These are phyloP conservation scores for Lasioglossum figueresi DNA, from an alignment of 2,888 invertebrate species.

Conservation along the genomic window DNA sequence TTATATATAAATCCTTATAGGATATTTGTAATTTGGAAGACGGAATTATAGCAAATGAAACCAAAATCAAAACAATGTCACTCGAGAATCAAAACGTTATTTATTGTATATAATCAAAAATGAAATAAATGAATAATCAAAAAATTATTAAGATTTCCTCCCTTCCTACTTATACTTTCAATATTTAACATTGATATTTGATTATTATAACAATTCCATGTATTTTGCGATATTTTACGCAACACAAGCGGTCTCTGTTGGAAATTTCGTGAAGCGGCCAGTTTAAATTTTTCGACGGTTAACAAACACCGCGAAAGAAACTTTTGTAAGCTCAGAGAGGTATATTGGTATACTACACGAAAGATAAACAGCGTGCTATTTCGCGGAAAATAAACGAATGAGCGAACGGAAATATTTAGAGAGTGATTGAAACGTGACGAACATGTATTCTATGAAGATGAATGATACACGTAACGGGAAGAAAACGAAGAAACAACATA, in stretches of 20 bases:
- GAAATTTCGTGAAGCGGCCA: not conserved
- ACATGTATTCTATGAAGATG: conserved; percentile 61
- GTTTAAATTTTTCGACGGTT: conserved; percentile 47
- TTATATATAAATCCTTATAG: no score
- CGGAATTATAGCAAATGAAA: no score
- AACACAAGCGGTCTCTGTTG: conserved; percentile 20
- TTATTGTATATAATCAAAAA: no score
- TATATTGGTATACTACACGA: not conserved
- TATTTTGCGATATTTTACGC: not conserved
- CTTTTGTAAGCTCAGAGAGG: conserved; percentile 2
- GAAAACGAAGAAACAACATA: conserved; percentile 90
- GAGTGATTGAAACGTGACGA: not conserved
- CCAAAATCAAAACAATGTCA: no score
- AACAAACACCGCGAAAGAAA: conserved; percentile 4
- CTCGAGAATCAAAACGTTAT: no score
- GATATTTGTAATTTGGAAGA: no score
- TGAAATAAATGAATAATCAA: no score
- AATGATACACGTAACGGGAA: conserved; percentile 72
- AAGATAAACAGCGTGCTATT: not conserved
- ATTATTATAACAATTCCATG: not conserved
- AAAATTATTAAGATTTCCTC: no score
- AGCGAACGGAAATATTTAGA: not conserved
- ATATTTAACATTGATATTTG: not conserved
- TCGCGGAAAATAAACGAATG: not conserved
- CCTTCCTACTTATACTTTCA: no score